Evolutionary conservation across 2,888 invertebrate species (phyloP), one percentile per base, ranked within the genome.

Genomic region (Polietes domitor): DNA sequence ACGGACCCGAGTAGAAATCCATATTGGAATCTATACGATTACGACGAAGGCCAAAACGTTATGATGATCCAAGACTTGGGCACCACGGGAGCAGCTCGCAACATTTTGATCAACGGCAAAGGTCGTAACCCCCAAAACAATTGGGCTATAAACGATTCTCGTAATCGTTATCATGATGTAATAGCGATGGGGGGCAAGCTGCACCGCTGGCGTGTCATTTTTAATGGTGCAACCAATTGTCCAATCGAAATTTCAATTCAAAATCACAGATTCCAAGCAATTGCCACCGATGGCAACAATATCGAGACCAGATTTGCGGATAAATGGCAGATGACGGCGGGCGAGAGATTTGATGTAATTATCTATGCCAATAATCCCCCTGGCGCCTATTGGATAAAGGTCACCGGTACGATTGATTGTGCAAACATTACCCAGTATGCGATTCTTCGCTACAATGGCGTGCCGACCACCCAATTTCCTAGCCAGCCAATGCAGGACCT

Each of bases 71-170:
- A 91, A 83, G 90, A 91, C 43, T 88, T 90, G 2, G 87, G 89
- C 24, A 26, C 81, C 89, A 5, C 86, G 87, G 32, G 81, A 86
- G 47, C n/a, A 9, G 87, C 87, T 10, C 86, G 88, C 1, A 91
- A 91, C 55, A 89, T 91, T 26, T 83, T 90, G n/a, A 89, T 91
- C 19, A 91, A 91, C 17, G 91, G 90, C 76, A 91, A 90, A 77
- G 90, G 90, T 0, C 86, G 89, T 5, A 91, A 90, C 80, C 91
- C 90, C 79, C 70, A 87, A 0, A 87, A 58, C 19, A 84, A 86
- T 15, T 75, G 88, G 37, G 86, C 89, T 0, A 88, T 89, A 24
- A 86, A 82, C 21, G 89, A 90, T 73, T 78, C 81, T n/a, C 83
- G 88, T 0, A 86, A 89, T 82, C 88, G 91, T 1, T 91, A 90